Conservation (phyloP, 2,113 vertebrate genomes). For the Malurus alboscapulatus region DNA sequence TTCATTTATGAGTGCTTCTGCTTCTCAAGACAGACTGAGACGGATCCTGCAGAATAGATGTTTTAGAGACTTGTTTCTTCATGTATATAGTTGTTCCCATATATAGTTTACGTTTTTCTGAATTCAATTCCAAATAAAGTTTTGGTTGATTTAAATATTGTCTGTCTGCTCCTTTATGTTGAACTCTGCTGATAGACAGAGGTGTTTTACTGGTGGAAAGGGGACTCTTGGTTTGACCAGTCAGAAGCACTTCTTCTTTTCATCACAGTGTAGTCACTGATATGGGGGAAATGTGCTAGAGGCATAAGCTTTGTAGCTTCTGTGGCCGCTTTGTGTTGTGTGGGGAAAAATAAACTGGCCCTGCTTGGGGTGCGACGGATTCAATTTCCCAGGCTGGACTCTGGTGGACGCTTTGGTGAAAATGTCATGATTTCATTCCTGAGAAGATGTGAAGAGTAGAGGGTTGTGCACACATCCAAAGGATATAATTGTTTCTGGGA, state of each 20-base stretch:
- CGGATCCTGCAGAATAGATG: background rate
- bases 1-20: background rate
- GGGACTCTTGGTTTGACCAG: background rate
- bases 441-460: background rate
- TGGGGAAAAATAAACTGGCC: background rate
- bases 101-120: conserved; percentile 9
- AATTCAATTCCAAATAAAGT: conserved; percentile 43
- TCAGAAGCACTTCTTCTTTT: background rate
- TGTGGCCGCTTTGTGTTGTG: background rate
- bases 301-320: background rate
- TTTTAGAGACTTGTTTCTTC: background rate
- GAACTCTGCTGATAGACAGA: background rate
- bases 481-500: background rate
- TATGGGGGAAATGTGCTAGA: background rate
- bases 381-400: rapidly evolving
- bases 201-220: background rate
- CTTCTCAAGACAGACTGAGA: background rate
- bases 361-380: too few species aligned
- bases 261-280: background rate
- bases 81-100: background rate
- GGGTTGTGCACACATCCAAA: background rate
- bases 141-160: background rate
- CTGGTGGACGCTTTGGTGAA: background rate
- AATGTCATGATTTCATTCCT: background rate
- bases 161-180: background rate